Evolutionary conservation across 2,797 vertebrate genomes (phyloP).

Genomic region (Menidia menidia): DNA sequence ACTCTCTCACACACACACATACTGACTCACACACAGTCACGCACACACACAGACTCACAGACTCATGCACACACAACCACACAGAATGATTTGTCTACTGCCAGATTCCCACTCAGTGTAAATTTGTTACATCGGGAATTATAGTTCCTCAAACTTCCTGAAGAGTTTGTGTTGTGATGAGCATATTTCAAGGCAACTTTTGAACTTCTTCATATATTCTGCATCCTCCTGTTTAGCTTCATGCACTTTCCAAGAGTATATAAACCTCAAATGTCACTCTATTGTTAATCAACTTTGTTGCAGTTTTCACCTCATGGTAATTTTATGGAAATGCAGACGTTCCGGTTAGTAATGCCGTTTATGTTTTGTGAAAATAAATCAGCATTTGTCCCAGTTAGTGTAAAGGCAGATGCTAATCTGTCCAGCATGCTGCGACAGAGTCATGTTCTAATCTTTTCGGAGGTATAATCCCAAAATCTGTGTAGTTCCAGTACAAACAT

Average conservation of each 20-base stretch:
- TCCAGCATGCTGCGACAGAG: too few relatives aligned
- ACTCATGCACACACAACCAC: conserved; percentile 1
- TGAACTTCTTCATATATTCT: conserved; percentile 32
- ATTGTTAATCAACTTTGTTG: too few relatives aligned
- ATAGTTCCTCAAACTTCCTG: conserved; percentile 79
- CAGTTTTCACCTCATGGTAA: too few relatives aligned
- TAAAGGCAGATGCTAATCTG: too few relatives aligned
- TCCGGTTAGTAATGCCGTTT: too few relatives aligned
- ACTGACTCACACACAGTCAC: conserved; percentile 8
- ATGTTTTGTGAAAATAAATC: too few relatives aligned
- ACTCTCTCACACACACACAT: conserved; percentile 27
- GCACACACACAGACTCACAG: conserved; percentile 18
- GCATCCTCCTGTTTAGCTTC: conserved; percentile 43
- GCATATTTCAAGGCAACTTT: neutral
- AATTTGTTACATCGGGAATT: conserved; percentile 81
- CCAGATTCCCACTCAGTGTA: conserved; percentile 80
- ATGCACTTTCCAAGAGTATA: too few relatives aligned
- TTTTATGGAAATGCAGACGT: too few relatives aligned
- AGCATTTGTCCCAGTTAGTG: too few relatives aligned
- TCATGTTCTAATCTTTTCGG: neutral
- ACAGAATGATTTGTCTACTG: conserved; percentile 83
- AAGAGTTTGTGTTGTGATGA: conserved; percentile 17
- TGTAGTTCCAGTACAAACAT: neutral
- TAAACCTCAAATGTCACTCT: too few relatives aligned
- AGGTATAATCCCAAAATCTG: neutral